These are phyloP conservation scores for Hemithea aestivaria DNA, from an alignment of 2,888 invertebrate species.

Conservation along the genomic window DNA sequence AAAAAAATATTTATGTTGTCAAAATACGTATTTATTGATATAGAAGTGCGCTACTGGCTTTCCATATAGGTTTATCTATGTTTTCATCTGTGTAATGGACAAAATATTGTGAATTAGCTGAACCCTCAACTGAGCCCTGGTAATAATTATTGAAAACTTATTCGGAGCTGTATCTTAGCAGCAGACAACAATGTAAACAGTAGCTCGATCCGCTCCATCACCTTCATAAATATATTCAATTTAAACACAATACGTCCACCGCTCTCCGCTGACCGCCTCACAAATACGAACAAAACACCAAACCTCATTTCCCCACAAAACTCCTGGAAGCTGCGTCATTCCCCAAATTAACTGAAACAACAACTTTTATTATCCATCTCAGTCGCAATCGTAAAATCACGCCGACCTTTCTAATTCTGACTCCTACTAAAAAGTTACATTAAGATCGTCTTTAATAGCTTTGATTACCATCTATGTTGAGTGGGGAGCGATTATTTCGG, in stretches of 20 bases:
- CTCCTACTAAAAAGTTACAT: slow-evolving; percentile 64
- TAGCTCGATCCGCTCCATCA: slow-evolving; percentile 24
- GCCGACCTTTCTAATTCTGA: slow-evolving; percentile 52
- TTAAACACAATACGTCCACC: slow-evolving; percentile 51
- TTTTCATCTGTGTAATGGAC: too few relatives aligned
- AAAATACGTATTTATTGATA: too few relatives aligned
- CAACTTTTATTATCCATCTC: slow-evolving; percentile 35
- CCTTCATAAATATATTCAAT: slow-evolving; percentile 60
- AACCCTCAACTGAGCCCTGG: too few relatives aligned
- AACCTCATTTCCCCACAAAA: slow-evolving; percentile 23
- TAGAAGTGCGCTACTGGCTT: too few relatives aligned
- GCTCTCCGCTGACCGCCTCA: slow-evolving; percentile 34
- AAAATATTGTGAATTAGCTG: too few relatives aligned
- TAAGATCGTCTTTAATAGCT: slow-evolving; percentile 72
- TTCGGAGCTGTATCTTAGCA: too few relatives aligned
- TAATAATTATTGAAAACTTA: too few relatives aligned
- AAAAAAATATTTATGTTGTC: too few relatives aligned
- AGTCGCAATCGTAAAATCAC: slow-evolving; percentile 32
- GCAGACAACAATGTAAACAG: too few relatives aligned
- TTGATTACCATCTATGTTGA: slow-evolving; percentile 77
- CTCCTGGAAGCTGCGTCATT: slow-evolving; percentile 19
- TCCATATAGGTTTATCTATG: too few relatives aligned
- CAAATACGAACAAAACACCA: slow-evolving; percentile 32
- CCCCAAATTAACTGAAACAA: slow-evolving; percentile 16
- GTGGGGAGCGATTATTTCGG: slow-evolving; percentile 76